Evolutionary conservation across 2,113 vertebrate species (phyloP).

Genomic region (Cettia cetti): DNA sequence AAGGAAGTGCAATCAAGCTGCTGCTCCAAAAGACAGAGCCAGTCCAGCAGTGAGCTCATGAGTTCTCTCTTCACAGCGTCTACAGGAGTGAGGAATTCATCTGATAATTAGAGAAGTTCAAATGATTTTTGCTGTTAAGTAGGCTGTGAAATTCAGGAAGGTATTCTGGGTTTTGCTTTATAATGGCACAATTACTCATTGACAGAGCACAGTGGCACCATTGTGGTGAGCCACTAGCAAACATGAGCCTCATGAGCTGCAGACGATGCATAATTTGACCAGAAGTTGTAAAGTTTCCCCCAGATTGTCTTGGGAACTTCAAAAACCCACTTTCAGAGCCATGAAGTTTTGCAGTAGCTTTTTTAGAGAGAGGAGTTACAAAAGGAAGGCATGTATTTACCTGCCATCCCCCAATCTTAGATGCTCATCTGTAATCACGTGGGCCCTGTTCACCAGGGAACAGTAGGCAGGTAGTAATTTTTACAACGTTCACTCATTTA

Average conservation of each 20-base stretch:
- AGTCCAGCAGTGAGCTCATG: neutral
- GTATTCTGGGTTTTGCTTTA: neutral
- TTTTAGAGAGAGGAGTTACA: neutral
- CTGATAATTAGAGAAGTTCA: conserved; percentile 19
- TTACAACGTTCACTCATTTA: neutral
- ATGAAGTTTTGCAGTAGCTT: neutral
- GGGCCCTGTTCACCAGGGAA: neutral
- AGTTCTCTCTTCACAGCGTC: neutral
- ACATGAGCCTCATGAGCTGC: neutral
- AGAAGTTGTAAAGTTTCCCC: neutral
- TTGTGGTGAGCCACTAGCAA: neutral
- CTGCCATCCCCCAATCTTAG: neutral
- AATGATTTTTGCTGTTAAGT: conserved; percentile 28
- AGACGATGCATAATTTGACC: neutral
- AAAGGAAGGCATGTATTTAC: neutral
- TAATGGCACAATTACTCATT: conserved; percentile 13
- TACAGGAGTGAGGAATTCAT: neutral
- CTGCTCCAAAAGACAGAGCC: neutral
- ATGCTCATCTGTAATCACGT: neutral
- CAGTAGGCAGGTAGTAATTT: neutral
- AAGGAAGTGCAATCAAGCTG: conserved; percentile 53
- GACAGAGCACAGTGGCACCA: neutral
- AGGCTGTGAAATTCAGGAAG: conserved; percentile 37
- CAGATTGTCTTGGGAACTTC: neutral
- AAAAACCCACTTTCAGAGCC: neutral